A percentile compares a stretch with the other conserved stretches of the same genome.
Evolutionary conservation across 2,797 vertebrate genomes (phyloP).

Genomic region (Pseudomugil gertrudae): DNA sequence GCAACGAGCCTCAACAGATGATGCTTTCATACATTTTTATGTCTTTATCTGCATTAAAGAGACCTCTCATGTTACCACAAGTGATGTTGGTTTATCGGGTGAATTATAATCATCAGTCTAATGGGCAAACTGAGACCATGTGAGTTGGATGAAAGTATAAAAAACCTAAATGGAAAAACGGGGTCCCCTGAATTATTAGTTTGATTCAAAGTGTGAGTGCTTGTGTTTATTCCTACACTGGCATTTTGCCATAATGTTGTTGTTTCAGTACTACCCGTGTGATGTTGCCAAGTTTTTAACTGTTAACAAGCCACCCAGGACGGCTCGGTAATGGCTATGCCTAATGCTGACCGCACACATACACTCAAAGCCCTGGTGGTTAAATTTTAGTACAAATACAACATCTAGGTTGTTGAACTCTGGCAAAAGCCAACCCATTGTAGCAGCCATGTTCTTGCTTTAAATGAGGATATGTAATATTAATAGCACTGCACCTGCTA

Average conservation of each 20-base stretch:
- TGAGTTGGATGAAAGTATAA: constrained; percentile 16
- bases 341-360: neutral
- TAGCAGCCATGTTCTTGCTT: too few species aligned
- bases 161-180: constrained; percentile 14
- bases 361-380: too few species aligned
- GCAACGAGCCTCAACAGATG: neutral
- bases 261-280: constrained; percentile 43
- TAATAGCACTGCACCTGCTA: neutral
- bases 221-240: constrained; percentile 39
- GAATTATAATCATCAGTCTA: neutral
- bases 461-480: too few species aligned
- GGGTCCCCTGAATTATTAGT: constrained; percentile 40
- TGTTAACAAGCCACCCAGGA: constrained; percentile 59
- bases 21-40: neutral
- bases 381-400: too few species aligned
- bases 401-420: too few species aligned
- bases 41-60: too few species aligned
- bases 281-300: constrained; percentile 56
- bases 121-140: constrained; percentile 4
- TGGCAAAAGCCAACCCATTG: too few species aligned
- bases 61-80: neutral
- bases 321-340: constrained; percentile 17
- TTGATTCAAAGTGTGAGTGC: constrained; percentile 39
- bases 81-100: neutral
- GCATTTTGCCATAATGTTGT: constrained; percentile 41